Evolutionary conservation across 2,888 invertebrate species (phyloP), one percentile per base, ranked within the genome.

Genomic region (Hartigia nigra): DNA sequence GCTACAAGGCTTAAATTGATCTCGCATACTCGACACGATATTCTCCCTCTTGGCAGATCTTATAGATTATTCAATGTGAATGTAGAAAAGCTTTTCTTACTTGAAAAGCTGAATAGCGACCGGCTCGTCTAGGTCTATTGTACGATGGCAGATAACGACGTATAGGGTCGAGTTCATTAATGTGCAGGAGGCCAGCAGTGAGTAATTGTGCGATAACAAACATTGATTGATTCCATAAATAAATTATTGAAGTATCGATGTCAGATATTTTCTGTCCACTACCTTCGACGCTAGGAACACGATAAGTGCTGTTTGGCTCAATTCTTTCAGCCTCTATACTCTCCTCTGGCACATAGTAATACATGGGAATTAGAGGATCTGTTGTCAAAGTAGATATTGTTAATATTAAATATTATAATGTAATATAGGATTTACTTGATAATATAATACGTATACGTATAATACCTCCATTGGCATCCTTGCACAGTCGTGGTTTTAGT

Each of bases 61-160:
- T 70, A 76, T 70, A 34, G 55, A 39, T 55, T 36, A 35, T 55
- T 55, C 23, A 23, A 55, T 5, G 76, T 76, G 77, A 32, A 74
- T 77, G 23, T 36, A 79, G 69, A 31, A 69, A 75, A 36, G 32
- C 79, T 12, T 70, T 11, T 83, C 87, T 88, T 92, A 97, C 99
- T 96, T 99, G 99, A 93, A 99, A 99, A 35, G 98, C 98, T 0
- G 99, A 99, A 92, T 99, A 99, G 82, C 99, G 94, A 74, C 98
- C 97, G 76, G 96, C 97, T 88, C 96, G 95, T 70, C 97, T 93
- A 0, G 99, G 99, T 75, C 99, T 93, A 91, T 98, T 98, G 91
- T 98, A 98, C 0, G 98, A 98, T 0, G 99, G 99, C 86, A 99
- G 93, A 92, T 99, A 98, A 55, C 99, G 94, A 75, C 98, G 94